Percentiles rank a stretch among this genome's conserved stretches.
Conservation (phyloP, 2,888 invertebrate genomes). For the Pristionchus japonicus region DNA sequence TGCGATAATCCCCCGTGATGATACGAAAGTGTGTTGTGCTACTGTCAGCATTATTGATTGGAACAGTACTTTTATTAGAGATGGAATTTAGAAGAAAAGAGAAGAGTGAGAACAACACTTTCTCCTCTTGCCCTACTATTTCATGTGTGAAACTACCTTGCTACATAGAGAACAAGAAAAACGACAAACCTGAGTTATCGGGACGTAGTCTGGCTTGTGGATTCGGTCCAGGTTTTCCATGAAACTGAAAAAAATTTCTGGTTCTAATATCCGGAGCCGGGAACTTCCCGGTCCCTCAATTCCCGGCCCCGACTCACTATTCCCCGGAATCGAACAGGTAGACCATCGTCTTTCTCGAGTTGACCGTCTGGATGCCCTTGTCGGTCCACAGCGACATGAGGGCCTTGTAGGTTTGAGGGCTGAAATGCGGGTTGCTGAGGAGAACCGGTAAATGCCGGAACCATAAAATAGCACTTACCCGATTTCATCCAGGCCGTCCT, state of each 20-base stretch:
- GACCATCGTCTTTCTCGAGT: slow-evolving; percentile 98
- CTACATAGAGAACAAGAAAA: neutral
- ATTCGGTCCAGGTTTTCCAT: slow-evolving; percentile 64
- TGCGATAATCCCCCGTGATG: neutral
- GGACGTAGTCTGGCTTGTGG: slow-evolving; percentile 52
- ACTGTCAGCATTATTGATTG: neutral
- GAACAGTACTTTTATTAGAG: neutral
- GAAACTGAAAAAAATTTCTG: slow-evolving; percentile 58
- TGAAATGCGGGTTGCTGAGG: neutral
- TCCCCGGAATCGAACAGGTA: slow-evolving; percentile 99
- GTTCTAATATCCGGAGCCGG: too few relatives aligned
- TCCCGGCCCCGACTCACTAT: slow-evolving; percentile 83
- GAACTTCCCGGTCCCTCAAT: neutral
- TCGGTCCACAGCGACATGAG: slow-evolving; percentile 84
- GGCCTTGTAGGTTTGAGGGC: slow-evolving; percentile 54
- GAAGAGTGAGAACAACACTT: neutral
- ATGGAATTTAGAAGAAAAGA: neutral
- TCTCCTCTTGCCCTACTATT: neutral
- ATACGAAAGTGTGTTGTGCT: neutral
- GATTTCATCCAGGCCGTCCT: neutral
- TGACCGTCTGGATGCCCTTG: slow-evolving; percentile 82
- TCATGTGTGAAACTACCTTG: neutral
- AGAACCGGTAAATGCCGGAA: neutral
- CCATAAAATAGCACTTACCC: neutral
- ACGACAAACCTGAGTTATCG: slow-evolving; percentile 36